A percentile compares a stretch with the other conserved stretches of the same genome.
These are phyloP conservation scores for Aix galericulata DNA, from an alignment of 2,113 vertebrate genomes.

Conservation along the genomic window DNA sequence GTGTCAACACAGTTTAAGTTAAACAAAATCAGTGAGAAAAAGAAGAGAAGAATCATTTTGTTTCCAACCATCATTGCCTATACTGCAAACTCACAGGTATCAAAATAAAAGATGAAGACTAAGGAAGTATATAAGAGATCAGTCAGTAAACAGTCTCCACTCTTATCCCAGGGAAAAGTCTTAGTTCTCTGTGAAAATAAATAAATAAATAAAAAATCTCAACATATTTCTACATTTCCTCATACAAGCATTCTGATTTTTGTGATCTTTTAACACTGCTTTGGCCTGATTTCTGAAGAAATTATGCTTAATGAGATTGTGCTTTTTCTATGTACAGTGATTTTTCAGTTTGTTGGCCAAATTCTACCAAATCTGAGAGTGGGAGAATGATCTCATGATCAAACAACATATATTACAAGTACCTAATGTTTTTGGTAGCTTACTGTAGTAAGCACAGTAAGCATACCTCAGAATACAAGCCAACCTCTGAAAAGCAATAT, in stretches of 20 bases:
- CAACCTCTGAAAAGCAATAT: background rate
- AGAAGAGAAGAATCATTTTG: constrained; percentile 19
- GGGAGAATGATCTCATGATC: background rate
- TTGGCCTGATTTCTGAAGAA: background rate
- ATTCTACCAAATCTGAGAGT: background rate
- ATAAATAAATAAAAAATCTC: background rate
- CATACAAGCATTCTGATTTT: background rate
- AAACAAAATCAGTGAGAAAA: constrained; percentile 47
- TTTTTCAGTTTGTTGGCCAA: background rate
- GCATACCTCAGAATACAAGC: background rate
- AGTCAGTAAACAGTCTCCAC: background rate
- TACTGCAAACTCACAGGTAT: constrained; percentile 28
- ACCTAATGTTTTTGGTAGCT: background rate
- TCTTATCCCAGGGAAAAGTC: background rate
- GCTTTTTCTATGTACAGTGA: background rate
- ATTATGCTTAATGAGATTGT: background rate
- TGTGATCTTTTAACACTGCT: background rate
- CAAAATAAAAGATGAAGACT: constrained; percentile 38
- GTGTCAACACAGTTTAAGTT: constrained; percentile 35
- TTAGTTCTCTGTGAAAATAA: background rate
- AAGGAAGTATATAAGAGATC: background rate
- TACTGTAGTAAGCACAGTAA: background rate
- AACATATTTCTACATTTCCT: background rate
- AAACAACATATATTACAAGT: background rate
- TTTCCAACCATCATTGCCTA: background rate